A percentile compares a stretch with the other conserved stretches of the same genome.
Conservation (phyloP, 2,888 invertebrate genomes). For the Rhimphoctona megacephalus region DNA sequence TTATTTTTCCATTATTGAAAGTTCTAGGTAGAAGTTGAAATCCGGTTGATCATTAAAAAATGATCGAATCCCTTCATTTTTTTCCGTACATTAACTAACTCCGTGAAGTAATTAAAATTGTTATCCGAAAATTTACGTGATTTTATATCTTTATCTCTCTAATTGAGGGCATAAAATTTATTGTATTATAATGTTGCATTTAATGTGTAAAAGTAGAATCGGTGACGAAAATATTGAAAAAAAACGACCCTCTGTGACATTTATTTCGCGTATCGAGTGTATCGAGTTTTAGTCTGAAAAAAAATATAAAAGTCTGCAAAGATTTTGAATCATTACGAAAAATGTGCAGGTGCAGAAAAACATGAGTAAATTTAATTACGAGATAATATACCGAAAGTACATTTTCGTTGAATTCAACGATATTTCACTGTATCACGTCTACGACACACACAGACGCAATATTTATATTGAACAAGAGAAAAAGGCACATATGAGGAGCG, state of each 20-base stretch:
- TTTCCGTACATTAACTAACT: not conserved
- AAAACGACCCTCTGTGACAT: not conserved
- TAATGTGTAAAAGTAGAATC: too few species aligned
- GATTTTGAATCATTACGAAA: not conserved
- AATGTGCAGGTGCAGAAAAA: not conserved
- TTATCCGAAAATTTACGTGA: not conserved
- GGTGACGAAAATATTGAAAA: not conserved
- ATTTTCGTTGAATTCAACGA: not conserved
- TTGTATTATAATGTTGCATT: too few species aligned
- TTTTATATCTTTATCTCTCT: not conserved
- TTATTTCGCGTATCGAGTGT: too few species aligned
- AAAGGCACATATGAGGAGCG: slow-evolving; percentile 19
- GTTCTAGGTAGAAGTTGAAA: not conserved
- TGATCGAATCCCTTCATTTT: not conserved
- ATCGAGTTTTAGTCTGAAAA: too few species aligned
- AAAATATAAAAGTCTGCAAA: not conserved
- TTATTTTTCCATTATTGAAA: not conserved
- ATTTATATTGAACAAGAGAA: slow-evolving; percentile 6
- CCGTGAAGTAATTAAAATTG: not conserved
- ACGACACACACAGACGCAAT: not conserved
- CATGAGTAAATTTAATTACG: not conserved
- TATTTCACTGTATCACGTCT: not conserved
- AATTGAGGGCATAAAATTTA: not conserved
- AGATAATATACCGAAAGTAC: not conserved
- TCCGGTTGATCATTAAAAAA: not conserved